These are phyloP conservation scores for Denticeps clupeoides DNA, from an alignment of 2,797 vertebrate genomes.

Conservation along the genomic window DNA sequence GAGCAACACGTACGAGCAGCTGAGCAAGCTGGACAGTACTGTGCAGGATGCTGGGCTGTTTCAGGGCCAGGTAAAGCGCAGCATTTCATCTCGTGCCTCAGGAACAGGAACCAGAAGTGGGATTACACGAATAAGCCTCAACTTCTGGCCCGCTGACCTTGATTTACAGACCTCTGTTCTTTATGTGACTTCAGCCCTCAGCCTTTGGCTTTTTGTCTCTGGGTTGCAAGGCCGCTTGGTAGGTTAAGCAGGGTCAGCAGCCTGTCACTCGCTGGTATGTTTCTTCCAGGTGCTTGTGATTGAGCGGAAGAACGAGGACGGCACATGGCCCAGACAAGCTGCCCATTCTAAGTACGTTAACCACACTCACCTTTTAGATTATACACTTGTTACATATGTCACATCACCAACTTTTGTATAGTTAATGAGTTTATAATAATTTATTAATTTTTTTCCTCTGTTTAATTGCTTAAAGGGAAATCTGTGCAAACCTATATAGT, in stretches of 20 bases:
- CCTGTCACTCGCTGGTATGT: slow-evolving; percentile 27
- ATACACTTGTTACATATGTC: too few relatives aligned
- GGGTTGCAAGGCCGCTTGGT: too few relatives aligned
- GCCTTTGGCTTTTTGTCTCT: too few relatives aligned
- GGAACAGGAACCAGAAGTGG: not conserved
- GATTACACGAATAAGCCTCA: too few relatives aligned
- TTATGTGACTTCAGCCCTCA: too few relatives aligned
- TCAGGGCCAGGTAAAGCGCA: slow-evolving; percentile 78
- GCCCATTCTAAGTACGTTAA: slow-evolving; percentile 73
- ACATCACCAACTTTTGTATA: too few relatives aligned
- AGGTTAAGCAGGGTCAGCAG: too few relatives aligned
- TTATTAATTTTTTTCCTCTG: not conserved
- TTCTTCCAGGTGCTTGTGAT: slow-evolving; percentile 81
- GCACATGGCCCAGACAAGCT: slow-evolving; percentile 87
- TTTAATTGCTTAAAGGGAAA: too few relatives aligned
- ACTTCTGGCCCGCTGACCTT: too few relatives aligned
- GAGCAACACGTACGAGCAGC: slow-evolving; percentile 84
- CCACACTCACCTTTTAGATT: not conserved
- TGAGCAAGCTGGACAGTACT: slow-evolving; percentile 88
- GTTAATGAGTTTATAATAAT: not conserved
- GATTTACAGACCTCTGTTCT: too few relatives aligned
- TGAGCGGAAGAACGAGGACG: slow-evolving; percentile 91
- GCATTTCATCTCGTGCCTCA: not conserved
- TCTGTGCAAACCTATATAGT: too few relatives aligned
- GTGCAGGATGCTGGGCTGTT: slow-evolving; percentile 92